Evolutionary conservation across 2,888 invertebrate species (phyloP).

Genomic region (Koerneria pararmatus): DNA sequence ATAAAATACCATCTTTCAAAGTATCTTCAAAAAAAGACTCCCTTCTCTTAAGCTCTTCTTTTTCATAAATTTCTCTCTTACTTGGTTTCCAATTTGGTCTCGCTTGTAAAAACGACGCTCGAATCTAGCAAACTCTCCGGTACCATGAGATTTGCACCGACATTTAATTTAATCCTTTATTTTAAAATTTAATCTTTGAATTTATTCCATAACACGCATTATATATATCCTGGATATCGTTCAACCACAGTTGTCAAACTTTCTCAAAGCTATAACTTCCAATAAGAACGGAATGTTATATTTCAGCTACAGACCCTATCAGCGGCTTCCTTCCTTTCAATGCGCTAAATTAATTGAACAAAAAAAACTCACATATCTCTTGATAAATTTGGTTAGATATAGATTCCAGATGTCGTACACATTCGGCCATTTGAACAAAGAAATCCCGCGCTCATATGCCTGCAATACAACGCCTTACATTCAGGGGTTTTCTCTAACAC

Average conservation of each 20-base stretch:
- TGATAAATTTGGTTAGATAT: conserved; percentile 91
- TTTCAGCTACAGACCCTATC: conserved; percentile 5
- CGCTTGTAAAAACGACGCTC: no score
- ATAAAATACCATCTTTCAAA: conserved; percentile 12
- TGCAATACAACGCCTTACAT: conserved; percentile 39
- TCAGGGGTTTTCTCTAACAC: not conserved
- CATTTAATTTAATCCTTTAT: no score
- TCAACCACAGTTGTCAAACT: no score
- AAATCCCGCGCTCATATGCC: conserved; percentile 95
- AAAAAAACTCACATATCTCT: conserved; percentile 72
- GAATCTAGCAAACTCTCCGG: no score
- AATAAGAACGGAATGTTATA: not conserved
- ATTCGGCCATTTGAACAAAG: conserved; percentile 97
- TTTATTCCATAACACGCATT: no score
- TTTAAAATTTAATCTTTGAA: no score
- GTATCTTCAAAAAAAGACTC: no score
- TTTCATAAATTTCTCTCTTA: no score
- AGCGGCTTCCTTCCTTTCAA: conserved; percentile 1
- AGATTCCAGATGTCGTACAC: conserved; percentile 99
- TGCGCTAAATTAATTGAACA: conserved; percentile 20
- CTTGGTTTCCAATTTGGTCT: no score
- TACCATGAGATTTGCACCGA: no score
- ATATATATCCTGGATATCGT: no score
- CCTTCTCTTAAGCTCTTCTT: no score
- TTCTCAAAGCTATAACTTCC: not conserved